Evolutionary conservation across 2,113 vertebrate species (phyloP).

Genomic region (Tauraco erythrolophus): DNA sequence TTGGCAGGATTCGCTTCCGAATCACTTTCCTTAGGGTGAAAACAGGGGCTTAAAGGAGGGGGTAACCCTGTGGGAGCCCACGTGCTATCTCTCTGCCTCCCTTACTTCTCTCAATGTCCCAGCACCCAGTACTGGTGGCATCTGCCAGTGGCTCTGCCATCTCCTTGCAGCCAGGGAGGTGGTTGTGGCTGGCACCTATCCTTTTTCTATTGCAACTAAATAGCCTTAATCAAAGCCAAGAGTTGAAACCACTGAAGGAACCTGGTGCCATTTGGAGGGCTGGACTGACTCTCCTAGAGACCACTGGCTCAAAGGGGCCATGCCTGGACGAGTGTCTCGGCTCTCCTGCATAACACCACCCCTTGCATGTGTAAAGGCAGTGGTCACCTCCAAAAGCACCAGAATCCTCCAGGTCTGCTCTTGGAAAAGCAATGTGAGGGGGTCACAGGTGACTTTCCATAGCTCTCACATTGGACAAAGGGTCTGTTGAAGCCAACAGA

Average conservation of each 20-base stretch:
- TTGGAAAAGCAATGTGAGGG: background rate
- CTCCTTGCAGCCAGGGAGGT: background rate
- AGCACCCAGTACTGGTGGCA: background rate
- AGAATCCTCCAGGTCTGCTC: background rate
- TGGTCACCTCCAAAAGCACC: conserved; percentile 21
- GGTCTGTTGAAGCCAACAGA: conserved; percentile 21
- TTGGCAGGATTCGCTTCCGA: background rate
- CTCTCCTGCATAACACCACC: background rate
- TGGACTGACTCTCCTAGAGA: background rate
- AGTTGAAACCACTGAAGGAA: conserved; percentile 6
- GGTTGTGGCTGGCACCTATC: background rate
- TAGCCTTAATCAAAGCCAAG: conserved; percentile 72
- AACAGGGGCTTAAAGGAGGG: background rate
- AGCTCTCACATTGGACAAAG: conserved; percentile 1
- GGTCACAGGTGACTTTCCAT: background rate
- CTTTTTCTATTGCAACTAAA: conserved; percentile 65
- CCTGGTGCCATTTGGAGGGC: conserved; percentile 16
- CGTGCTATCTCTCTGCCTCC: background rate
- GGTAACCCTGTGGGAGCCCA: background rate
- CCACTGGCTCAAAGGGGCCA: background rate
- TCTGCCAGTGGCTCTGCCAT: conserved; percentile 14
- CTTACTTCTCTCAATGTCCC: accelerated
- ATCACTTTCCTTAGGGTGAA: background rate
- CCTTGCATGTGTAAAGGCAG: background rate
- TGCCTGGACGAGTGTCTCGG: background rate